phyloP scores from a whole-genome alignment of 2,113 vertebrate species.

The Gnathonemus echidnorhynchus region DNA sequence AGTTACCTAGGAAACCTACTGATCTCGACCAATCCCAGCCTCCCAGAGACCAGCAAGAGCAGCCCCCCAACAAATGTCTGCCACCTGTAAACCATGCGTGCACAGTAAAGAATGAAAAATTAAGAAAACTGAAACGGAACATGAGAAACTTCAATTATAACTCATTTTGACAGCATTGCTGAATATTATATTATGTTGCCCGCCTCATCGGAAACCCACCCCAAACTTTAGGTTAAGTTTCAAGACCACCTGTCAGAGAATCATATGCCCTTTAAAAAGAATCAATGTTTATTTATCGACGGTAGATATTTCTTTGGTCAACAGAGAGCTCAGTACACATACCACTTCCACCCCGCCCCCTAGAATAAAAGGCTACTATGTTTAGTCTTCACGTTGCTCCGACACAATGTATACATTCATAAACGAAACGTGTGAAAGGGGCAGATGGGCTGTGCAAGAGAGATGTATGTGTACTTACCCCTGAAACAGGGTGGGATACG shows the following conservation, averaged over 20 bases:
- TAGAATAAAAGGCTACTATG: not conserved
- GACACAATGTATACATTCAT: not conserved
- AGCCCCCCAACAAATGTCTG: slow-evolving; percentile 77
- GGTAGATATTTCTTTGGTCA: not conserved
- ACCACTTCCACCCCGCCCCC: not conserved
- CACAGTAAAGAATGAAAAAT: not conserved
- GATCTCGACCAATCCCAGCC: slow-evolving; percentile 84
- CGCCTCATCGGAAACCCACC: not conserved
- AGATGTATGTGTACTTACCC: slow-evolving; percentile 71
- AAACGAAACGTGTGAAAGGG: not conserved
- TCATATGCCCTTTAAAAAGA: not conserved
- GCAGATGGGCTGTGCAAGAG: not conserved
- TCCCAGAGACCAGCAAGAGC: slow-evolving; percentile 76
- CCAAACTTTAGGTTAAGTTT: not conserved
- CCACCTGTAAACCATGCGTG: slow-evolving; percentile 64
- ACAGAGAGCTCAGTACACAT: not conserved
- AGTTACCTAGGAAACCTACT: slow-evolving; percentile 70
- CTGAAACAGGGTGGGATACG: slow-evolving; percentile 94
- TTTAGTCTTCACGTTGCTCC: not conserved
- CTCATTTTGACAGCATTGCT: not conserved
- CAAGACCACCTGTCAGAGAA: not conserved
- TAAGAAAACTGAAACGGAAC: not conserved
- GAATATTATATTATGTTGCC: not conserved
- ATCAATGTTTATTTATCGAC: not conserved
- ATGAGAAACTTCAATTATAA: not conserved